phyloP scores from a whole-genome alignment of 2,113 vertebrate species.

The Podarcis muralis region DNA sequence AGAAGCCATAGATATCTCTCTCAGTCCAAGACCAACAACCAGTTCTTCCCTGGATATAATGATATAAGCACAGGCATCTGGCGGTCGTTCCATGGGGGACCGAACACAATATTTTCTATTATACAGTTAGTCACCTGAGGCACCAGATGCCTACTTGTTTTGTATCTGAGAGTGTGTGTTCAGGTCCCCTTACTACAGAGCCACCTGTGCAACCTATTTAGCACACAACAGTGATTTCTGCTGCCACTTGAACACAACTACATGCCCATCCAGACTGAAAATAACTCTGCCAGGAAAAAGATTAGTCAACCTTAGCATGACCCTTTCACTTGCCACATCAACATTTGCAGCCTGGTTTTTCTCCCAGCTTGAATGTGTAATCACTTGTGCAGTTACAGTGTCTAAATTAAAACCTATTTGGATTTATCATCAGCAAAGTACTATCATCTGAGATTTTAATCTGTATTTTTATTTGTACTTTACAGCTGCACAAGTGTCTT shows the following conservation, averaged over 20 bases:
- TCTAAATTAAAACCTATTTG: not conserved
- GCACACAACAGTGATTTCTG: slow-evolving; percentile 49
- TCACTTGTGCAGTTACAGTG: not conserved
- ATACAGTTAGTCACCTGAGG: slow-evolving; percentile 48
- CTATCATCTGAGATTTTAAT: not conserved
- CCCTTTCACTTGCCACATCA: not conserved
- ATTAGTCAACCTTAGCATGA: slow-evolving; percentile 40
- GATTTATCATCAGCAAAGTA: not conserved
- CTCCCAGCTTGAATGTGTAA: not conserved
- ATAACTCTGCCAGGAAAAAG: slow-evolving; percentile 46
- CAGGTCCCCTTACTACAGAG: slow-evolving; percentile 68
- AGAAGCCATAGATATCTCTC: not conserved
- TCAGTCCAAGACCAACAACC: slow-evolving; percentile 9
- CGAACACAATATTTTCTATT: slow-evolving; percentile 17
- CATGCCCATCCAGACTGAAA: slow-evolving; percentile 33
- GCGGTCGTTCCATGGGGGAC: slow-evolving; percentile 57
- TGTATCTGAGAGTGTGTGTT: slow-evolving; percentile 32
- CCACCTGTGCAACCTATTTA: slow-evolving; percentile 78
- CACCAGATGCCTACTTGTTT: slow-evolving; percentile 67
- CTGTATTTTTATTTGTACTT: not conserved
- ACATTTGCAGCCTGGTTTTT: slow-evolving; percentile 38
- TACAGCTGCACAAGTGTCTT: not conserved
- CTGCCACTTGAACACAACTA: slow-evolving; percentile 47
- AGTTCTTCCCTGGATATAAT: not conserved
- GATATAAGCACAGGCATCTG: slow-evolving; percentile 62